These are phyloP conservation scores for Meloidogyne chitwoodi DNA, from an alignment of 1,140 invertebrate species.

Conservation along the genomic window DNA sequence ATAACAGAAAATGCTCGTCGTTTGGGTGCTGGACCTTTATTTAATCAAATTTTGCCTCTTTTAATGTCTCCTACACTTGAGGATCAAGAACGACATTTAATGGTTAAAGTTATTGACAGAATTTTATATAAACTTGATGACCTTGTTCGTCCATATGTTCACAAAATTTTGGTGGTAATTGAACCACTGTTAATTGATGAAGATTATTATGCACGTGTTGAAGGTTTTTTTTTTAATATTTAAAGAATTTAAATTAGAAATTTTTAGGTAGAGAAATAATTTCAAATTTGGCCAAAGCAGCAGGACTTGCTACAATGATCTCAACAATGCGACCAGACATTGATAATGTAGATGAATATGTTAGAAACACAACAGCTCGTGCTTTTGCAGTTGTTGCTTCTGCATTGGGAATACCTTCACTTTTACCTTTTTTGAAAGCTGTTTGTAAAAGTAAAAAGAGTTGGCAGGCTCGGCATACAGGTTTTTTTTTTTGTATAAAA, in stretches of 20 bases:
- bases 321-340: constrained; percentile 99
- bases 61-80: constrained; percentile 98
- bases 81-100: constrained; percentile 95
- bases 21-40: constrained; percentile 93
- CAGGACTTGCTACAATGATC: constrained; percentile 99
- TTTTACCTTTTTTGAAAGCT: constrained; percentile 95
- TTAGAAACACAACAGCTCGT: constrained; percentile 94
- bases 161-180: constrained; percentile 96
- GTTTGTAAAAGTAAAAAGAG: constrained; percentile 98
- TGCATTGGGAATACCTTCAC: constrained; percentile 91
- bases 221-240: constrained; percentile 62
- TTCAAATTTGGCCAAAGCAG: constrained; percentile 97
- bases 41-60: constrained; percentile 95
- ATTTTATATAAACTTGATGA: constrained; percentile 98
- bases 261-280: constrained; percentile 86
- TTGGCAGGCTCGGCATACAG: constrained; percentile 98
- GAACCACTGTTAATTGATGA: constrained; percentile 98
- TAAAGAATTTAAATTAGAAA: neutral
- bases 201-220: constrained; percentile 98
- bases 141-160: constrained; percentile 94
- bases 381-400: constrained; percentile 99
- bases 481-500: constrained; percentile 59
- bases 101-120: constrained; percentile 99
- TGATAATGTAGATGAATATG: constrained; percentile 99
- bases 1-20: constrained; percentile 97